These are phyloP conservation scores for Acronicta psi DNA, from an alignment of 2,888 invertebrate species.

Conservation along the genomic window DNA sequence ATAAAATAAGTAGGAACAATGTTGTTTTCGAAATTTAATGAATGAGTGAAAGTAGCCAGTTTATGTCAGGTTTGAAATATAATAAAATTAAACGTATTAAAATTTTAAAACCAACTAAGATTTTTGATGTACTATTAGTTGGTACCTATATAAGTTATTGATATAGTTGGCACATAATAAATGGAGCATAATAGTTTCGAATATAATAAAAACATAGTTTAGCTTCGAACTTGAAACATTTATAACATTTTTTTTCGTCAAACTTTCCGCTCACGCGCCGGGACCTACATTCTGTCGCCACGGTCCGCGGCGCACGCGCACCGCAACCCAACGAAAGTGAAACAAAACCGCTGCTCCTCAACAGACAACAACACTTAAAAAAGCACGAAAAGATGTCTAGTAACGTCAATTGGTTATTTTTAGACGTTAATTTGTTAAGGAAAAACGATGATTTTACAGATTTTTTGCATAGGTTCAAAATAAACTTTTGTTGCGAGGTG, in stretches of 20 bases:
- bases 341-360: conserved; percentile 48
- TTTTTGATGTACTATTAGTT: too few species aligned
- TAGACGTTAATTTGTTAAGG: neutral
- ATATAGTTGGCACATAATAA: too few species aligned
- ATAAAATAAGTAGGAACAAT: too few species aligned
- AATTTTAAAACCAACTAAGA: too few species aligned
- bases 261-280: conserved; percentile 29
- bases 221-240: neutral
- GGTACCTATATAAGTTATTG: too few species aligned
- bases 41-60: too few species aligned
- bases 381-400: neutral
- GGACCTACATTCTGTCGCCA: conserved; percentile 48
- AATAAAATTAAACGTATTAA: too few species aligned
- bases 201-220: too few species aligned
- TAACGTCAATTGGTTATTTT: neutral
- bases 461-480: neutral
- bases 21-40: too few species aligned
- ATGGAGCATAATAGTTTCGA: too few species aligned
- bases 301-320: conserved; percentile 50
- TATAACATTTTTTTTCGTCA: conserved; percentile 10
- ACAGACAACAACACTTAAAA: neutral
- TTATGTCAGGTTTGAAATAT: too few species aligned
- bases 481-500: neutral
- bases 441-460: neutral
- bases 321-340: conserved; percentile 60